Conservation (phyloP, 2,797 vertebrate species). For the Enteromius viviparus region DNA sequence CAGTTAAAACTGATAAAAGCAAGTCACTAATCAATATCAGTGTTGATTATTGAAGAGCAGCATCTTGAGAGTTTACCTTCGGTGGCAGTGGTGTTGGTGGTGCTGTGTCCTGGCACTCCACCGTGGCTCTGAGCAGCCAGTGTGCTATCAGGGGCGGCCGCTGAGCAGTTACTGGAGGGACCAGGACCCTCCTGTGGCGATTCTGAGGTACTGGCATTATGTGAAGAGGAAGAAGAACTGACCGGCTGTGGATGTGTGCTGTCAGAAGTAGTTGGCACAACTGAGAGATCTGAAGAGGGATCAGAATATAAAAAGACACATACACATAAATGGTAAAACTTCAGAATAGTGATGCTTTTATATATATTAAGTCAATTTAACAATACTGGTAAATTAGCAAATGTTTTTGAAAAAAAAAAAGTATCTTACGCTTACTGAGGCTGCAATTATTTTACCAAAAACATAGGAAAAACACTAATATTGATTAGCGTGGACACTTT, state of each 20-base stretch:
- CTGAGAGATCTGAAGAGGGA: slow-evolving; percentile 84
- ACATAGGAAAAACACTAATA: not conserved
- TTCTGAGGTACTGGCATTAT: slow-evolving; percentile 93
- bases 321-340: slow-evolving; percentile 3
- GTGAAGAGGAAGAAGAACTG: slow-evolving; percentile 85
- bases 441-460: not conserved
- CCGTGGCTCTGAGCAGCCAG: slow-evolving; percentile 77
- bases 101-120: slow-evolving; percentile 72
- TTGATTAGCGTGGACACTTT: not conserved
- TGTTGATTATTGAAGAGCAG: not conserved
- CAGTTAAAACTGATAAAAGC: not conserved
- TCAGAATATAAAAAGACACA: slow-evolving; percentile 19
- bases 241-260: slow-evolving; percentile 84
- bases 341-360: not conserved
- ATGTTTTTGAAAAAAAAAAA: not conserved
- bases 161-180: slow-evolving; percentile 83
- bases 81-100: slow-evolving; percentile 67
- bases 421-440: not conserved
- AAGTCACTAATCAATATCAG: not conserved
- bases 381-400: not conserved
- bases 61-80: slow-evolving; percentile 77
- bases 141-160: slow-evolving; percentile 78
- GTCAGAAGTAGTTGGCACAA: slow-evolving; percentile 92
- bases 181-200: slow-evolving; percentile 85
- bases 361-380: not conserved